Base-by-base conservation (phyloP, 1,140 invertebrate species). In the Zaprionus africanus region DNA sequence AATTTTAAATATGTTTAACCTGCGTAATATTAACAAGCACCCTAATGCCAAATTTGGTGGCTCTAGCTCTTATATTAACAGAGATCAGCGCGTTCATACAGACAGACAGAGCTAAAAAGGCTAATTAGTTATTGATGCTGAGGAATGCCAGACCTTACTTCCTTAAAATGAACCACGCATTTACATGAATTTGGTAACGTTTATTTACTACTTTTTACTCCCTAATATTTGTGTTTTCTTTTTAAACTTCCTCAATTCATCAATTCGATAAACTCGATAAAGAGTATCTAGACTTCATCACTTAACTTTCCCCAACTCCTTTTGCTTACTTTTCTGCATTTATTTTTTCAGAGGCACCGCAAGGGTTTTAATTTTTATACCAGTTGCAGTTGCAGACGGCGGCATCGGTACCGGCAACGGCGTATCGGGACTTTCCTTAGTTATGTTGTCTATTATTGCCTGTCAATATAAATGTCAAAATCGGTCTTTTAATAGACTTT, bases 401-500 rank as follows among this genome's bases (percentile, higher is more conserved):
- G 17, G 31, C 31, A 0, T 7, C 28, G 28, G 7, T 6, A 0
- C 6, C 28, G 28, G 7, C 28, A 31, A 0, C 9, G 31, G 68
- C 24, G 13, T 54, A 22, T 34, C 22, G 70, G 26, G 15, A 22
- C 57, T 65, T 73, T 72, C 46, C 73, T 81, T 88, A 88, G 84
- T 88, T 90, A 88, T 90, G 85, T 88, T 90, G 85, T 88, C 85
- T 85, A 90, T 90, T 90, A 90, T 90, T 81, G 86, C 79, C 82
- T 90, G 90, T 91, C 90, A 87, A 86, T 91, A 91, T 92, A 91
- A 91, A 91, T 91, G 90, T 91, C 90, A 90, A 90, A 82, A 69
- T 67, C 36, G 65, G 34, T 64, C 46, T 79, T 79, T 85, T 90
- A 90, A 90, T 85, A 70, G 85, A 66, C 81, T 87, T 81, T 86